phyloP scores from a whole-genome alignment of 2,113 vertebrate genomes.

The Poicephalus meyeri region DNA sequence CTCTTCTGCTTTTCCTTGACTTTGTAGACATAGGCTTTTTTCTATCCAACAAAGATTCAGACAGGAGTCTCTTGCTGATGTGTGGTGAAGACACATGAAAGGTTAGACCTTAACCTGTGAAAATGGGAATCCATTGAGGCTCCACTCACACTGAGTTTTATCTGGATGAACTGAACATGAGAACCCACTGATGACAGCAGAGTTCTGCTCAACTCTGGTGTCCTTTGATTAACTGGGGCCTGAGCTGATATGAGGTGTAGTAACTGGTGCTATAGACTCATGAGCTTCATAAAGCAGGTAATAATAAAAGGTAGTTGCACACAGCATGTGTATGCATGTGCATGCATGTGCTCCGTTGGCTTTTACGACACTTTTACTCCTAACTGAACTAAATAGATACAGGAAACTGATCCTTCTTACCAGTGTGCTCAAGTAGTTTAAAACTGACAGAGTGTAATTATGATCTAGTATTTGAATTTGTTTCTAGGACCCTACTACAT shows the following conservation, averaged over 20 bases:
- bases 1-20: neutral
- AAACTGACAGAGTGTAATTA: neutral
- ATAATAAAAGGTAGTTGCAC: neutral
- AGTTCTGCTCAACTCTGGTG: neutral
- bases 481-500: neutral
- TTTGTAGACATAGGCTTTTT: neutral
- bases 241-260: neutral
- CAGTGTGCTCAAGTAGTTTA: neutral
- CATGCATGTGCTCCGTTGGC: neutral
- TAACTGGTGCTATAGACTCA: neutral
- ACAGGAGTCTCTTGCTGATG: neutral
- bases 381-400: neutral
- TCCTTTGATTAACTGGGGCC: neutral
- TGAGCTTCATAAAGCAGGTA: neutral
- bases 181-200: neutral
- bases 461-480: neutral
- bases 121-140: neutral
- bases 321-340: accelerated
- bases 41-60: neutral
- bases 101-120: neutral
- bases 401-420: neutral
- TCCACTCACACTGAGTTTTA: neutral
- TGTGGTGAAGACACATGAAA: neutral
- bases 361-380: neutral
- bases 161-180: neutral